Base-by-base conservation (phyloP, 2,113 vertebrate species). In the Glaucomys volans region DNA sequence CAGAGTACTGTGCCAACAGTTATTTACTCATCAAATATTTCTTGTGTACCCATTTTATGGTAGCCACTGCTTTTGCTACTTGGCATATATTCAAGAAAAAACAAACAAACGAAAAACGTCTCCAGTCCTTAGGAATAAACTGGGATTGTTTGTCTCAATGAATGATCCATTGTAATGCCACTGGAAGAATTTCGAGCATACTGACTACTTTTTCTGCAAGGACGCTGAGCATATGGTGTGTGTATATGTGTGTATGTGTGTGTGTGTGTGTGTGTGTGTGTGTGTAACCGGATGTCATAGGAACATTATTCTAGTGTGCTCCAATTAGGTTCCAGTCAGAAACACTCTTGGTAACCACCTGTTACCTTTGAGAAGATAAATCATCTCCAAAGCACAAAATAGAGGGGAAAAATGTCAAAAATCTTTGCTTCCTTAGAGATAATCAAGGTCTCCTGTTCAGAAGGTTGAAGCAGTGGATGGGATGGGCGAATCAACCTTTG, bases 21-120 rank as follows among this genome's bases (percentile, higher is more conserved):
- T 18, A 62, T 92, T 79, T 69, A 67, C 66, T 77, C n/a, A 84
- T 87, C 42, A 84, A 59, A 67, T 93, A 80, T 74, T 59, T 62
- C 59, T 84, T 50, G 26, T 52, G 18, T 0, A 72, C 17, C 7
- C 22, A 24, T 79, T 88, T 40, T 40, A 12, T 40, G 0, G 5
- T 64, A 89, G 30, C 5, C 10, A 81, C 10, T 86, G 13, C n/a
- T 93, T 74, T 59, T 30, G 44, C 64, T 35, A 50, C 17, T 90
- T 44, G 24, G 37, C 0, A 30, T 54, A 59, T 35, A 85, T 35
- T 96, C 5, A 12, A 84, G 24, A 79, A 37, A 64, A 54, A 24
- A 40, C 54, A 57, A 57, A 57, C 6, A 3, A 50, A 50, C 50
- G 47, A 84, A 47, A 32, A 75, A 80, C 79, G 30, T 50, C 84